Percentiles rank a stretch among this genome's conserved stretches.
These are phyloP conservation scores for Hippasteria phrygiana DNA, from an alignment of 53 echinoderm and acorn worm genomes.

Conservation along the genomic window DNA sequence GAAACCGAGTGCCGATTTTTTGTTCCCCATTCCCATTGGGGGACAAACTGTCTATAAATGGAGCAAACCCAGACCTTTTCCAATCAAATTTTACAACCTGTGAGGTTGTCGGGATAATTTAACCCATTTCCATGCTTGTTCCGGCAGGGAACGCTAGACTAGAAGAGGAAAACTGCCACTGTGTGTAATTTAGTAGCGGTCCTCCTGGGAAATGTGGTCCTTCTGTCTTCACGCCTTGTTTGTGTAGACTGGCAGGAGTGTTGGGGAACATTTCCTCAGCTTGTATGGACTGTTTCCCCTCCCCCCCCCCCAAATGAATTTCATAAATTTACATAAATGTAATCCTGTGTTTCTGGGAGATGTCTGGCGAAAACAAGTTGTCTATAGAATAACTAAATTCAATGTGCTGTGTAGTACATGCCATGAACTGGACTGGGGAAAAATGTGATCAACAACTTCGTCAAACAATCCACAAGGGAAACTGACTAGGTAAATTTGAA, in stretches of 20 bases:
- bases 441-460: too few relatives aligned
- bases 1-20: neutral
- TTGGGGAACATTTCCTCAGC: neutral
- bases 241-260: neutral
- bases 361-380: too few relatives aligned
- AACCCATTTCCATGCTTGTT: slow-evolving; percentile 3
- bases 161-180: neutral
- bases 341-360: neutral
- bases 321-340: neutral
- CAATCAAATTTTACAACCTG: neutral
- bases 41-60: neutral
- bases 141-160: neutral
- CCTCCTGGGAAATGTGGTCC: neutral
- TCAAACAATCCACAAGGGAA: too few relatives aligned
- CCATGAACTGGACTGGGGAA: too few relatives aligned
- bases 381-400: too few relatives aligned
- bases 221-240: neutral
- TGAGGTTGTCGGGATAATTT: neutral
- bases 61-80: neutral
- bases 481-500: too few relatives aligned
- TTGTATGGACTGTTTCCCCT: neutral
- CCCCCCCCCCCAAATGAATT: neutral
- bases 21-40: neutral
- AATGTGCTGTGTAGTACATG: too few relatives aligned
- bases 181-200: neutral